A percentile compares a stretch with the other conserved stretches of the same genome.
These are phyloP conservation scores for Drosophila borealis DNA, from an alignment of 2,888 invertebrate genomes.

Conservation along the genomic window DNA sequence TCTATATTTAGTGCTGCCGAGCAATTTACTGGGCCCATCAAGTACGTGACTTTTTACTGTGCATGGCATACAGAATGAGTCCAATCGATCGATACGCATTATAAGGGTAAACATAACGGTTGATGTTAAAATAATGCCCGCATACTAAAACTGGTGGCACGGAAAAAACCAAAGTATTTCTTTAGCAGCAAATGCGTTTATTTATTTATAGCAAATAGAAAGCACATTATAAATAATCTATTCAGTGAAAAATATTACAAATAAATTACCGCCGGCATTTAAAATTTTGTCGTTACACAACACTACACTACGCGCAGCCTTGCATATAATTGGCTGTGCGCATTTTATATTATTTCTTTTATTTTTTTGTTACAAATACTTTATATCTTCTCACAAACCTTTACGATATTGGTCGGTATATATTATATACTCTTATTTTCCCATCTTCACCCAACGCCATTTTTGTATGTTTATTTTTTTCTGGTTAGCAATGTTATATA, in stretches of 20 bases:
- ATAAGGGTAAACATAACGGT: slow-evolving; percentile 32
- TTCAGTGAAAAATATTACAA: background rate
- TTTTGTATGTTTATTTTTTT: too few relatives aligned
- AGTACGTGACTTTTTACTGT: slow-evolving; percentile 52
- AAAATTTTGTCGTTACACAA: background rate
- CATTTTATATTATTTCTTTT: too few relatives aligned
- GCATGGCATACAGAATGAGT: slow-evolving; percentile 41
- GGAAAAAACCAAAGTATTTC: background rate
- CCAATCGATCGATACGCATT: slow-evolving; percentile 58
- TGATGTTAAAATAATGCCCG: slow-evolving; percentile 24
- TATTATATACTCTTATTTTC: too few relatives aligned
- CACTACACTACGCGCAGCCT: background rate
- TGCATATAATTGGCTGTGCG: too few relatives aligned
- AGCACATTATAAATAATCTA: background rate
- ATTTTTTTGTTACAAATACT: too few relatives aligned
- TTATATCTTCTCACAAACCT: too few relatives aligned
- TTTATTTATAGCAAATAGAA: background rate
- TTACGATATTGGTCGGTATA: too few relatives aligned
- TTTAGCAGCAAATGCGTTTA: too few relatives aligned
- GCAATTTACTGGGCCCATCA: slow-evolving; percentile 39
- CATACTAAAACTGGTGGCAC: background rate
- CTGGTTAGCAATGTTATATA: too few relatives aligned
- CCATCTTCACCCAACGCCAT: too few relatives aligned
- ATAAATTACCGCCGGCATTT: background rate
- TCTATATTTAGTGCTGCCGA: slow-evolving; percentile 46